Percentiles rank a stretch among this genome's conserved stretches.
Evolutionary conservation across 2,113 vertebrate species (phyloP).

Genomic region (Limnothrissa miodon): DNA sequence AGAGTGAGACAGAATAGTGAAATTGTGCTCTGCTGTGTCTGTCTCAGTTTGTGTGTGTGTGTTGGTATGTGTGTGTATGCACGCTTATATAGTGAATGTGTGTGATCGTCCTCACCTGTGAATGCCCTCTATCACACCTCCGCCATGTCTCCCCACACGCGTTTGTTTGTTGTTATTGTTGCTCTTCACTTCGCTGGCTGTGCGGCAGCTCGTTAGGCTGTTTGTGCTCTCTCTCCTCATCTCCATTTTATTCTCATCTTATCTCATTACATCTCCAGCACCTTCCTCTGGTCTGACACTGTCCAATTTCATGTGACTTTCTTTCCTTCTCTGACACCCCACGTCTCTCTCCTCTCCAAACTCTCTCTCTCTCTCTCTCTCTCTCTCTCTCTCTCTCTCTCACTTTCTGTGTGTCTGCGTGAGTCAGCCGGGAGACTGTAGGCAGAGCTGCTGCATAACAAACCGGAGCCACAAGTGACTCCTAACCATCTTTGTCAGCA

Average conservation of each 20-base stretch:
- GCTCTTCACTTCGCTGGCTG: background rate
- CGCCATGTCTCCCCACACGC: background rate
- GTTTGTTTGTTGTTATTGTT: background rate
- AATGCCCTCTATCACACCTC: background rate
- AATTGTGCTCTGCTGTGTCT: background rate
- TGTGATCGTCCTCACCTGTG: background rate
- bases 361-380: background rate
- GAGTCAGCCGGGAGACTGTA: background rate
- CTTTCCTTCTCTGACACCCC: background rate
- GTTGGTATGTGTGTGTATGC: background rate
- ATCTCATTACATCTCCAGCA: background rate
- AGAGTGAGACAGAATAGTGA: background rate
- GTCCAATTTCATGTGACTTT: background rate
- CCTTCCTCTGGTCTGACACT: background rate
- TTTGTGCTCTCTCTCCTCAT: background rate
- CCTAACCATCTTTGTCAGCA: background rate
- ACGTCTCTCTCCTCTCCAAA: background rate
- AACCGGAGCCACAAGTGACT: background rate
- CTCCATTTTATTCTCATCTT: background rate
- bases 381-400: background rate
- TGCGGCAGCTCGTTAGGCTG: background rate
- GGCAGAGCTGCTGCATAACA: background rate
- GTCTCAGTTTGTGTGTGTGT: background rate
- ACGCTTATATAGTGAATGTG: background rate
- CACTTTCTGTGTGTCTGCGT: no score